Base-by-base conservation (phyloP, 2,888 invertebrate species). In the Sericinus montela region DNA sequence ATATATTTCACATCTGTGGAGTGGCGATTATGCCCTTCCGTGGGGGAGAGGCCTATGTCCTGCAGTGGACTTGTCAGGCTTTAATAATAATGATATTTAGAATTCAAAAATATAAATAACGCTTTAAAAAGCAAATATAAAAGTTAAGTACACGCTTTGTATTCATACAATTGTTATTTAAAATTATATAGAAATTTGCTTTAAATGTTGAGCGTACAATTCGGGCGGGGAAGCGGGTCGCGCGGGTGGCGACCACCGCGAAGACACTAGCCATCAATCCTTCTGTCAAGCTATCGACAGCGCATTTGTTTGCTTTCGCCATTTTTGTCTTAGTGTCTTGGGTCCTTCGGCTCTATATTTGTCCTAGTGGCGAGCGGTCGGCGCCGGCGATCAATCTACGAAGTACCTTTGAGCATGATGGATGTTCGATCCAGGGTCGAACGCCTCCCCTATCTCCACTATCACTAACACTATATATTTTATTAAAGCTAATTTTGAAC, bases 241-340 rank as follows among this genome's bases (percentile, higher is more conserved):
- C 28, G 28, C 23, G 36, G 50, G 19, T 45, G 35, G 43, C 10
- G 50, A 41, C 35, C 34, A 37, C 40, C 43, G 38, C 52, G 47
- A 40, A 56, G 50, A 53, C 57, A 63, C 70, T 59, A 64, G 80
- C 85, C 76, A 87, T 86, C 84, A 83, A 86, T 87, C 86, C 80
- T 83, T 75, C 76, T 83, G 86, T 82, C 85, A 79, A 67, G 65
- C 66, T 71, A 85, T 83, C 81, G 85, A 85, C 84, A 81, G 79
- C 75, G 65, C 84, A 87, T 86, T 87, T 86, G 84, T 87, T 86
- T 86, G 81, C 68, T 83, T 72, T 70, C 80, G 72, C 82, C 77
- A 85, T 83, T 85, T 83, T 82, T 85, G 86, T 85, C 85, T 81
- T 74, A 71, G 72, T 66, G 69, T 76, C 75, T 69, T 63, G 69